phyloP scores from a whole-genome alignment of 2,888 invertebrate species.

The Prosapia bicincta region DNA sequence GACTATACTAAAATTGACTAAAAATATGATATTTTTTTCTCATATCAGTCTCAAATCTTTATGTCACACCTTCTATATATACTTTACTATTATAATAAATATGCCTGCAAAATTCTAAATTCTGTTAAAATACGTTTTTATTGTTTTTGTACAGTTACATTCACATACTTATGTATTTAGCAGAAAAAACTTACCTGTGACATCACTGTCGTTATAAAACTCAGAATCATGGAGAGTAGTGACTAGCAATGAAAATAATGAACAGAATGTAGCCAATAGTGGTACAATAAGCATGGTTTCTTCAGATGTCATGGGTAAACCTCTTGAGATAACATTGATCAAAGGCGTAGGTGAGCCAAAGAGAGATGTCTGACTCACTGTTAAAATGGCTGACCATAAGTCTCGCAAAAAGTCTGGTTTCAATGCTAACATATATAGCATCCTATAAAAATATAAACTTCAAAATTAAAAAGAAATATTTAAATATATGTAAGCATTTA shows the following conservation, averaged over 20 bases:
- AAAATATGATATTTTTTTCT: too few species aligned
- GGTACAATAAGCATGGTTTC: constrained; percentile 70
- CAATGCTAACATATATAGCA: constrained; percentile 76
- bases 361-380: constrained; percentile 49
- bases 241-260: constrained; percentile 73
- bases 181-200: constrained; percentile 14
- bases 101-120: too few species aligned
- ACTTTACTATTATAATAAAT: too few species aligned
- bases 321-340: constrained; percentile 64
- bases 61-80: too few species aligned
- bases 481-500: too few species aligned
- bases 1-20: too few species aligned
- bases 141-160: too few species aligned
- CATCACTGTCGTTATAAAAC: constrained; percentile 60
- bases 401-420: constrained; percentile 73
- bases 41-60: too few species aligned
- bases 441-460: constrained; percentile 46
- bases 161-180: too few species aligned
- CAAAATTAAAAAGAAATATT: not conserved
- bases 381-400: constrained; percentile 60
- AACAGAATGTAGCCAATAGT: constrained; percentile 77
- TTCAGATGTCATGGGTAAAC: constrained; percentile 56
- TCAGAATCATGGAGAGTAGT: constrained; percentile 84
- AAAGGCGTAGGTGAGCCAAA: constrained; percentile 55
- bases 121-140: too few species aligned